Base-by-base conservation (phyloP, 1,140 invertebrate genomes). In the Drosophila quadrilineata region DNA sequence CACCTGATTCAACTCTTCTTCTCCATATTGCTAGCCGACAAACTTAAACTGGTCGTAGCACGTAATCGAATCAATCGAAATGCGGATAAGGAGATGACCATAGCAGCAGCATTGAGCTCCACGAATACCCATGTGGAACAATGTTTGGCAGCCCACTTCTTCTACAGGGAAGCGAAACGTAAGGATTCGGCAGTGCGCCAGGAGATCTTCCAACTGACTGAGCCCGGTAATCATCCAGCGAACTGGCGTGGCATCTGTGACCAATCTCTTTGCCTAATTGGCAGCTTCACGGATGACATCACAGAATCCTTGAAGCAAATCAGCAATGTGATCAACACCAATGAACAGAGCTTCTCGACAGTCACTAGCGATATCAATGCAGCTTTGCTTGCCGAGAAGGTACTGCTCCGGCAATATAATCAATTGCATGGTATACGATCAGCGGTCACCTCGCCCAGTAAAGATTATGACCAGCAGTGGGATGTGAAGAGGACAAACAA, bases 231-330 rank as follows among this genome's bases (percentile, higher is more conserved):
- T 41, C 95, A 95, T 89, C 94, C 95, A 1, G 93, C 94, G 62
- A 95, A 94, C 67, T 96, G 95, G 95, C 95, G 94, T 70, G 91
- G 91, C 50, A 80, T 96, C 3, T 90, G 94, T 6, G 91, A 93
- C 65, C 92, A 91, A 68, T 93, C 92, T 79, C 71, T 94, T 2
- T 82, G 75, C 24, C 85, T 93, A 0, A 90, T 95, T 1, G 93
- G 92, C 50, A 90, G 91, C 40, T 95, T 94, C 75, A 92, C 91
- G 0, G 90, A 91, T 1, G 91, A 93, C 33, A 75, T 95, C 1
- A 92, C 91, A 17, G 90, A 89, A 38, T 90, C 93, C 8, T 90
- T 91, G 72, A 88, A 89, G 53, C 90, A 91, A 70, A 52, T 90
- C 74, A 88, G 52, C n/a, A n/a, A n/a, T 52, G 43, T 64, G 5